Evolutionary conservation across 2,113 vertebrate species (phyloP).

Genomic region (Ammospiza caudacuta): DNA sequence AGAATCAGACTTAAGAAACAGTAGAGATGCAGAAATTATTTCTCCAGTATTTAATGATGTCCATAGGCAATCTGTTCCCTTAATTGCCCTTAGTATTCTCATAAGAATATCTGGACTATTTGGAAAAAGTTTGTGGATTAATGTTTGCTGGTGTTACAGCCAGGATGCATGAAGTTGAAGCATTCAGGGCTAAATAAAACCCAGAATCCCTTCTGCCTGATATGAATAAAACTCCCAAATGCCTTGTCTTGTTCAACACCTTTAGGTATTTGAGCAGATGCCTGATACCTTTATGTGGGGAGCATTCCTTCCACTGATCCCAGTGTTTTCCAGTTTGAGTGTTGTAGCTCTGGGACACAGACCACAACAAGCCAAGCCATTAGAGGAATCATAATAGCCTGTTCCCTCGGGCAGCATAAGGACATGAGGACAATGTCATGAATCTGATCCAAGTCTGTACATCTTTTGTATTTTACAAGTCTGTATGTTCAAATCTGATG

Average conservation of each 20-base stretch:
- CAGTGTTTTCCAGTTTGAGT: neutral
- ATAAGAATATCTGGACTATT: neutral
- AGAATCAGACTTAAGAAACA: neutral
- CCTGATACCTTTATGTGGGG: neutral
- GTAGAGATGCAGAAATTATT: neutral
- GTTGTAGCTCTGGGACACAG: neutral
- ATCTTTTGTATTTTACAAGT: neutral
- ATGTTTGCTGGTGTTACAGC: neutral
- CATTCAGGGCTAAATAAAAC: neutral
- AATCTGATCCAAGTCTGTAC: neutral
- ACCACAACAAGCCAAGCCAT: neutral
- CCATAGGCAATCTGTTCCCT: neutral
- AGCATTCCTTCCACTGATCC: neutral
- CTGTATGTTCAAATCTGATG: neutral
- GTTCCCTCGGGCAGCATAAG: neutral
- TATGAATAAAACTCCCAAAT: neutral
- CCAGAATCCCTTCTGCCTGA: neutral
- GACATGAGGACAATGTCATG: neutral
- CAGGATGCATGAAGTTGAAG: neutral
- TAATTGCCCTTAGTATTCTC: neutral
- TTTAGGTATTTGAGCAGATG: neutral
- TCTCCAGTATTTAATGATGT: neutral
- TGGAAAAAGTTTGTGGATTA: neutral
- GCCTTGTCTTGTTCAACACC: neutral
- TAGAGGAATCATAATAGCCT: neutral